Evolutionary conservation across 2,888 invertebrate species (phyloP).

Genomic region (Synanthedon myopaeformis): DNA sequence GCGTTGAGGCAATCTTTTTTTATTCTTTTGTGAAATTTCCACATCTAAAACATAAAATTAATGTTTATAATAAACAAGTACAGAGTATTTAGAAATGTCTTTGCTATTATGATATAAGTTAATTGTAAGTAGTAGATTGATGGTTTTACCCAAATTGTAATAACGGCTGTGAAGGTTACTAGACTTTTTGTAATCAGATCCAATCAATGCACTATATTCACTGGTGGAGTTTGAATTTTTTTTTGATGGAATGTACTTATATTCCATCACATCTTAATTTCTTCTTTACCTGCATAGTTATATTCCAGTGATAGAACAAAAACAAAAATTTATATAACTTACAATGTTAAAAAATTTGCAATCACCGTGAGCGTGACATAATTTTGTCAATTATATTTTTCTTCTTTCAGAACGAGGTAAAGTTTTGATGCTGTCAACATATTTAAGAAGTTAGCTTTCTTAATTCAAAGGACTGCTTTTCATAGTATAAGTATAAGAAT

Average conservation of each 20-base stretch:
- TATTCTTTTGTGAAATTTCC: slow-evolving; percentile 38
- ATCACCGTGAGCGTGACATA: slow-evolving; percentile 34
- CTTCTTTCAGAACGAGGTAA: slow-evolving; percentile 13
- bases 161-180: not conserved
- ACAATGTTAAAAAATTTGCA: slow-evolving; percentile 28
- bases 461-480: too few species aligned
- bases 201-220: slow-evolving; percentile 35
- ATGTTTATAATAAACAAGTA: not conserved
- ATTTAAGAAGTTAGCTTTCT: not conserved
- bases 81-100: not conserved
- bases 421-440: not conserved
- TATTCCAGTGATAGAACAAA: slow-evolving; percentile 13
- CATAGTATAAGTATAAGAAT: too few species aligned
- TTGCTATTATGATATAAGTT: not conserved
- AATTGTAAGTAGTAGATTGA: too few species aligned
- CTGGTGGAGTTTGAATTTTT: slow-evolving; percentile 49
- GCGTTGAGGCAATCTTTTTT: slow-evolving; percentile 33
- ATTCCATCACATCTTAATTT: slow-evolving; percentile 66
- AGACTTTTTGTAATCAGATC: slow-evolving; percentile 29
- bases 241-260: slow-evolving; percentile 53
- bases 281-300: slow-evolving; percentile 54
- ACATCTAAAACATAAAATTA: slow-evolving; percentile 23
- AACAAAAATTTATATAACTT: slow-evolving; percentile 29
- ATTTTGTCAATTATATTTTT: slow-evolving; percentile 17
- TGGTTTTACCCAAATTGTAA: too few species aligned